Conservation (phyloP, 2,113 vertebrate species). For the Mustela lutreola region DNA sequence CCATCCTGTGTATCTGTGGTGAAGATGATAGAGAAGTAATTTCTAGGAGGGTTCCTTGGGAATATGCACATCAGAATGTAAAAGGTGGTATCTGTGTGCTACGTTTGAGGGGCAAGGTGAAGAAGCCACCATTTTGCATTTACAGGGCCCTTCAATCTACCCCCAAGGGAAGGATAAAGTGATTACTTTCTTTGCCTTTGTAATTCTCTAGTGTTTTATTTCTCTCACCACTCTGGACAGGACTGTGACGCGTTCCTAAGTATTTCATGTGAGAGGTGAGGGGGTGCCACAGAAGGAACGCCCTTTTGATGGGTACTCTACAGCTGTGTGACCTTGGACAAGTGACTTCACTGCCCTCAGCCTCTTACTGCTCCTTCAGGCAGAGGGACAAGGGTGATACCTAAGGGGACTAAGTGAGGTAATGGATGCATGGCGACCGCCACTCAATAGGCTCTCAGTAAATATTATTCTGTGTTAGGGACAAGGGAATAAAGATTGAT, state of each 20-base stretch:
- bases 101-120: neutral
- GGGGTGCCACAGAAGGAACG: neutral
- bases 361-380: neutral
- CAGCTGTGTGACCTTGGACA: neutral
- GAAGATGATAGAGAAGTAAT: neutral
- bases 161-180: neutral
- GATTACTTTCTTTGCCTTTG: neutral
- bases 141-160: neutral
- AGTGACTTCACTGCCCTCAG: neutral
- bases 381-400: neutral
- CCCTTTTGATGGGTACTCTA: neutral
- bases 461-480: neutral
- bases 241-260: neutral
- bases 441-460: neutral
- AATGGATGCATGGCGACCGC: neutral
- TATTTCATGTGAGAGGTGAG: neutral
- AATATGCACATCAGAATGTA: neutral
- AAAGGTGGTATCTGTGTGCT: neutral
- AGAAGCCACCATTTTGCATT: neutral
- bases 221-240: neutral
- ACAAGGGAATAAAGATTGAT: neutral
- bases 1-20: neutral
- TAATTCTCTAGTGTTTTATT: neutral
- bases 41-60: neutral
- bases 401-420: neutral